Evolutionary conservation across 1,140 invertebrate genomes (phyloP), one percentile per base, ranked within the genome.

Genomic region (Pomacea maculata): DNA sequence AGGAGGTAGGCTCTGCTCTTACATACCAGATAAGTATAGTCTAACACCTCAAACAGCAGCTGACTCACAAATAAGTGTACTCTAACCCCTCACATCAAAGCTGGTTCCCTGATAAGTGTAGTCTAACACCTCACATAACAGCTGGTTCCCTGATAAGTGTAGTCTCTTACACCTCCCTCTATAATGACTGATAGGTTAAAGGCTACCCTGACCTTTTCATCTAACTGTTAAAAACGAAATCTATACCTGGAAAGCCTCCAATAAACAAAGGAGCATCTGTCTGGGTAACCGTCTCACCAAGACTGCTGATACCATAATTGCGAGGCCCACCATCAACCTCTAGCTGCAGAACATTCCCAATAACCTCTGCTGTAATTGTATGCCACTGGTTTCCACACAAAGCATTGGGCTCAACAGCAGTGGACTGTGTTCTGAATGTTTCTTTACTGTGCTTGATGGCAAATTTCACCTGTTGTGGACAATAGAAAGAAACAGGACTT

Each of bases 311-410:
- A 93, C 83, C 89, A 85, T 67, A 83, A 77, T 84, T 91, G 92
- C 86, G 91, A 93, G 76, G 93, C 85, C 54, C 68, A 29, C 94
- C 93, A 90, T 97, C 96, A 1, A 97, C 94, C 82, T 94, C 93
- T 2, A 97, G 89, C 1, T 94, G 93, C 0, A 96, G 89, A 83
- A 94, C 93, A 79, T 94, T 88, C 21, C 80, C 74, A 29, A 83
- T 83, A 85, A 95, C 95, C 11, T 94, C 92, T 0, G 95, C 96
- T 73, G 94, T 93, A 21, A 97, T 94, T 80, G 93, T 93, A 89
- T 98, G 97, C 97, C 97, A 98, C 85, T 94, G 93, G 83, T 96
- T 96, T 91, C 97, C 95, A 91, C 96, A 98, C 6, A 96, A 92
- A 86, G 86, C 93, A 89, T 93, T 94, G 8, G 92, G 92, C 83